A percentile compares a stretch with the other conserved stretches of the same genome.
Conservation (phyloP, 2,113 vertebrate species). For the Ornithorhynchus anatinus region DNA sequence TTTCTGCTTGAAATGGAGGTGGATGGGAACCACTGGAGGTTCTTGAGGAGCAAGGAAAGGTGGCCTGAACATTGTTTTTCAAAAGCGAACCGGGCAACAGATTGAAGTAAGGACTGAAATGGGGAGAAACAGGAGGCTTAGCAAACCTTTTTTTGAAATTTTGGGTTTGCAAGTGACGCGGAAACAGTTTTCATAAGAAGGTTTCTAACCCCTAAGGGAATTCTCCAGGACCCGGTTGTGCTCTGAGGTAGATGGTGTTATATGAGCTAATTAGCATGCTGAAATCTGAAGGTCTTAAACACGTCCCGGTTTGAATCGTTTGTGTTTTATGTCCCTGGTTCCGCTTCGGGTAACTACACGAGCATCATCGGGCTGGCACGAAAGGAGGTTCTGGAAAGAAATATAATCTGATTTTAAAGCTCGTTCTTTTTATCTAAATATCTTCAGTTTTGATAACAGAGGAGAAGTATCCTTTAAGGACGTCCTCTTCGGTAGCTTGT, state of each 20-base stretch:
- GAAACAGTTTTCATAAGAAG: no score
- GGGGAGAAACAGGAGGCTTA: no score
- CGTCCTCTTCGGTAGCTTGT: slow-evolving; percentile 24
- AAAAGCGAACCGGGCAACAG: no score
- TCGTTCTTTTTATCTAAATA: slow-evolving; percentile 41
- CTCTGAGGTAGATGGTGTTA: no score
- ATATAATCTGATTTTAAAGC: slow-evolving; percentile 17
- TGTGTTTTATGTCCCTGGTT: slow-evolving; percentile 29
- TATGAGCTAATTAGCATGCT: slow-evolving; percentile 39
- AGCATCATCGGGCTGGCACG: slow-evolving; percentile 19
- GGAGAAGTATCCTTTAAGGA: slow-evolving; percentile 17
- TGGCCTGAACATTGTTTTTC: no score
- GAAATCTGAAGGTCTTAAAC: slow-evolving; percentile 47
- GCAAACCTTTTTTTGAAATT: no score
- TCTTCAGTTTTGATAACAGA: slow-evolving; percentile 29
- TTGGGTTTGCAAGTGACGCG: no score
- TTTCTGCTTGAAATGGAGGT: no score
- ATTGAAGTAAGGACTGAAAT: no score
- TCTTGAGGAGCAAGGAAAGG: no score
- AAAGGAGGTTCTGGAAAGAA: slow-evolving; percentile 29
- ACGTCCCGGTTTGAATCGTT: slow-evolving; percentile 50
- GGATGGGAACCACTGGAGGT: no score
- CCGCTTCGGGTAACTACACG: slow-evolving; percentile 31
- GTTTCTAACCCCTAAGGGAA: slow-evolving; percentile 33
- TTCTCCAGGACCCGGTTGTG: slow-evolving; percentile 33